phyloP scores from a whole-genome alignment of 2,113 vertebrate genomes.

The Podarcis muralis region DNA sequence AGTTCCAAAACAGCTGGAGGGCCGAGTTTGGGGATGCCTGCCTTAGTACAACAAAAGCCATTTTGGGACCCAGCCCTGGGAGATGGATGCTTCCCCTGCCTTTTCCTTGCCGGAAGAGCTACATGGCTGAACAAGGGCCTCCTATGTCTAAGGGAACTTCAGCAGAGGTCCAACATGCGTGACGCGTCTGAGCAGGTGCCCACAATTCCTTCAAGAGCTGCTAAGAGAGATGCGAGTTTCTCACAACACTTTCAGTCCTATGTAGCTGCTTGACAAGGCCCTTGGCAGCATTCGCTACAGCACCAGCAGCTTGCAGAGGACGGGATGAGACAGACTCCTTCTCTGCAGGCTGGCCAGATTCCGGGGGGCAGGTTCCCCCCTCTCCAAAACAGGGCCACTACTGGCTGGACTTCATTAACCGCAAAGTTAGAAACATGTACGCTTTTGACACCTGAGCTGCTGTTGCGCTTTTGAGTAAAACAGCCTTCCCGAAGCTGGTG shows the following conservation, averaged over 20 bases:
- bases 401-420: neutral
- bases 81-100: neutral
- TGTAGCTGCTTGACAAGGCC: neutral
- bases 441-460: neutral
- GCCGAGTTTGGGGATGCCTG: too few species aligned
- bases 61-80: neutral
- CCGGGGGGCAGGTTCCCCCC: too few species aligned
- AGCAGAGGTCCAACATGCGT: neutral
- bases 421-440: neutral
- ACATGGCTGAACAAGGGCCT: neutral
- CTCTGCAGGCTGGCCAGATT: too few species aligned
- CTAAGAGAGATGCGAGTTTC: neutral
- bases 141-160: neutral
- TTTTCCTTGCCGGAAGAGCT: neutral
- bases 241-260: neutral
- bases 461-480: neutral
- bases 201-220: neutral
- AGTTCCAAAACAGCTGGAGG: too few species aligned
- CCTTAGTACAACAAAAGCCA: neutral
- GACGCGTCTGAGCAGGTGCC: neutral
- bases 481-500: neutral
- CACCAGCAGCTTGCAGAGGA: neutral
- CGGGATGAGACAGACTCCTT: neutral
- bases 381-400: too few species aligned
- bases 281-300: neutral